phyloP scores from a whole-genome alignment of 1,140 invertebrate genomes.

The Euura lappo region DNA sequence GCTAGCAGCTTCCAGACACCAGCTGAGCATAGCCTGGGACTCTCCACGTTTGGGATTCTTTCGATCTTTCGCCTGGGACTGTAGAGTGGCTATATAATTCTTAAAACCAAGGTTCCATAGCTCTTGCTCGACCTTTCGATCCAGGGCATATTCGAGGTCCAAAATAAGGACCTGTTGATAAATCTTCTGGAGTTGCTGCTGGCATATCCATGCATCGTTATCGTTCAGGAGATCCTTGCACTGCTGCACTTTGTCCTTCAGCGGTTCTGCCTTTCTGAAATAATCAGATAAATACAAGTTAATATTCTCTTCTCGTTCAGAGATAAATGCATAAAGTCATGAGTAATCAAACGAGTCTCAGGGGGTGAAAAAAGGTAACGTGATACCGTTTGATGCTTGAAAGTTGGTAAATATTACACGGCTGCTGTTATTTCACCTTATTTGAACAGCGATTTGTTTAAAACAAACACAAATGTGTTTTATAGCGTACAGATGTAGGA shows the following conservation, averaged over 20 bases:
- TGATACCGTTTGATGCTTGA: too few species aligned
- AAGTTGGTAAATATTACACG: too few species aligned
- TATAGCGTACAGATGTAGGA: too few species aligned
- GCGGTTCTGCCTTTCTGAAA: slow-evolving; percentile 72
- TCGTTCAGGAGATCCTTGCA: slow-evolving; percentile 69
- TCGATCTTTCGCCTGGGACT: slow-evolving; percentile 77
- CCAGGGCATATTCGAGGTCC: slow-evolving; percentile 86
- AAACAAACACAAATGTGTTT: too few species aligned
- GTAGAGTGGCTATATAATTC: slow-evolving; percentile 82
- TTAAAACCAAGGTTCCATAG: slow-evolving; percentile 90
- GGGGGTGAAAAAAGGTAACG: too few species aligned
- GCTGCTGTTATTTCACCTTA: too few species aligned
- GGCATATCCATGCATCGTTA: slow-evolving; percentile 67
- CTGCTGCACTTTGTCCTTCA: slow-evolving; percentile 71
- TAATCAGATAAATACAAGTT: slow-evolving; percentile 15
- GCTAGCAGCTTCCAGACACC: slow-evolving; percentile 82
- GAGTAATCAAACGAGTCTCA: background rate
- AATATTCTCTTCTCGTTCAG: slow-evolving; percentile 11
- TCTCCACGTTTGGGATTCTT: slow-evolving; percentile 78
- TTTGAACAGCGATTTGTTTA: too few species aligned
- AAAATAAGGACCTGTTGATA: slow-evolving; percentile 82
- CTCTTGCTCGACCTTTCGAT: slow-evolving; percentile 89
- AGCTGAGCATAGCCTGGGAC: slow-evolving; percentile 75
- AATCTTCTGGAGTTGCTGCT: slow-evolving; percentile 73
- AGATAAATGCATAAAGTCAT: slow-evolving; percentile 9